These are phyloP conservation scores for Gracilinanus agilis DNA, from an alignment of 2,113 vertebrate species.

Conservation along the genomic window DNA sequence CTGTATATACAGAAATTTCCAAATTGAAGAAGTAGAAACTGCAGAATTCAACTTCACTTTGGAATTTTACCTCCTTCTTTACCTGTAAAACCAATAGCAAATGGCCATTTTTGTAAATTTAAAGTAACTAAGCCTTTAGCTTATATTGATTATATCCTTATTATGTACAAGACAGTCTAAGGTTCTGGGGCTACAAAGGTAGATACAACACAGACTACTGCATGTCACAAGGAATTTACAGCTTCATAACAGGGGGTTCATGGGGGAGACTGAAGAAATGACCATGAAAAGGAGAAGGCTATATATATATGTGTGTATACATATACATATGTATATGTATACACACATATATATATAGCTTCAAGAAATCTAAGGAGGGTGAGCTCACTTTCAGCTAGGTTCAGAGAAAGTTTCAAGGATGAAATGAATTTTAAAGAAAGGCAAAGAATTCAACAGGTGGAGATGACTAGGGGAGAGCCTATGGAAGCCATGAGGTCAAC, in stretches of 20 bases:
- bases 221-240: background rate
- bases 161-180: background rate
- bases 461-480: background rate
- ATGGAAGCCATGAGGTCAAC: background rate
- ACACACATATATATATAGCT: background rate
- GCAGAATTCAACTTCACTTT: conserved; percentile 10
- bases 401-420: background rate
- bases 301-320: no score
- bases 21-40: background rate
- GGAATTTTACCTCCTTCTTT: background rate
- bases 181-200: background rate
- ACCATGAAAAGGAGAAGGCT: background rate
- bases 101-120: background rate
- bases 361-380: background rate
- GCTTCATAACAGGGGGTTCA: background rate
- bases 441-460: background rate
- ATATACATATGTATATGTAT: no score
- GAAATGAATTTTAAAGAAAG: background rate
- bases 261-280: background rate
- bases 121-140: background rate
- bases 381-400: background rate
- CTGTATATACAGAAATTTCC: background rate
- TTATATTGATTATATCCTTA: background rate
- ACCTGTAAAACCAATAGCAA: conserved; percentile 52
- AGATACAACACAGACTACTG: background rate